phyloP scores from a whole-genome alignment of 2,113 vertebrate genomes.

The Elgaria multicarinata region DNA sequence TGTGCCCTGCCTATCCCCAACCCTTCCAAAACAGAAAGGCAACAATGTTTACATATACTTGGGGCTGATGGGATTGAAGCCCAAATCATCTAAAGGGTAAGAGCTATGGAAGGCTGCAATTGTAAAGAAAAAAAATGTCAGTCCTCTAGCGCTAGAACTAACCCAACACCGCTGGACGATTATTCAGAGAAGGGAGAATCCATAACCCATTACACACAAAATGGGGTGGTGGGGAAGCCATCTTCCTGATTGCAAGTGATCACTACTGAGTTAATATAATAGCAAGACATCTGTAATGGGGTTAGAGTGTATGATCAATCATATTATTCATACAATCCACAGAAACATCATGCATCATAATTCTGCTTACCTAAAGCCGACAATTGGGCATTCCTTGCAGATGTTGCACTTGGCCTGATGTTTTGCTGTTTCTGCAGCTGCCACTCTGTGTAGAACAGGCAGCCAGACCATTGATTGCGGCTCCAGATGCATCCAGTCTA shows the following conservation, averaged over 20 bases:
- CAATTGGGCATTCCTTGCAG: constrained; percentile 98
- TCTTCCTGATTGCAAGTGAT: neutral
- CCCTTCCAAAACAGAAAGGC: too few species aligned
- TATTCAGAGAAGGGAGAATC: neutral
- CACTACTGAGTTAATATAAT: neutral
- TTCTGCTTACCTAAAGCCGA: constrained; percentile 92
- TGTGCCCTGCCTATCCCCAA: neutral
- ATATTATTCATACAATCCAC: neutral
- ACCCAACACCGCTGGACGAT: neutral
- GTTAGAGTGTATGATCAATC: neutral
- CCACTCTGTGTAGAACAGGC: constrained; percentile 94
- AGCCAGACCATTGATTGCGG: constrained; percentile 99
- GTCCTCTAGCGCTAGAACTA: neutral
- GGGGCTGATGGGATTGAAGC: neutral
- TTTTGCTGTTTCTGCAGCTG: constrained; percentile 95
- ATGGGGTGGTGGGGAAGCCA: neutral
- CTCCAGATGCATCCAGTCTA: constrained; percentile 97
- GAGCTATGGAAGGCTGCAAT: neutral
- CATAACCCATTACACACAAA: neutral
- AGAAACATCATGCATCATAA: neutral
- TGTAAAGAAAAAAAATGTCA: neutral
- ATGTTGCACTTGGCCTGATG: constrained; percentile 99
- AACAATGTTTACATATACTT: too few species aligned
- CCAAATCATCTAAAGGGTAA: neutral
- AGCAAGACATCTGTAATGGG: neutral